Evolutionary conservation across 2,888 invertebrate genomes (phyloP), one percentile per base, ranked within the genome.

Genomic region (Cepaea hortensis): DNA sequence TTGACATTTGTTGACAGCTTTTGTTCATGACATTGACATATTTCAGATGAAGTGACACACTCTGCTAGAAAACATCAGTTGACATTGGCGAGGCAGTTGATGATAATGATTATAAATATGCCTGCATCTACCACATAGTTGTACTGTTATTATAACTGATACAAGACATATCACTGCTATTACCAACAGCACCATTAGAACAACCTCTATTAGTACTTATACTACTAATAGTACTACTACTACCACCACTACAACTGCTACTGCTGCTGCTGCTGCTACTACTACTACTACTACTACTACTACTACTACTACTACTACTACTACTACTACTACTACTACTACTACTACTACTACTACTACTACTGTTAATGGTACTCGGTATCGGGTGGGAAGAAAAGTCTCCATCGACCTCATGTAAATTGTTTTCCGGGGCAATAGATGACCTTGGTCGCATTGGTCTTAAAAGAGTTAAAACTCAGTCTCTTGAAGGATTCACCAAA

Each of bases 211-310:
- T 68, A 65, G 35, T 79, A 73, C 15, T 23, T 35, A 4, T 73
- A 6, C 35, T 73, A 35, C 73, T 35, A 35, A 5, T 73, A 73
- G 11, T 73, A 73, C 73, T 15, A 35, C 23, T 73, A 15, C 55
- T 87, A 9, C 85, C 85, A 81, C 85, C 84, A 48, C 81, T 80
- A 81, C 85, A 87, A 77, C 86, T 68, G 55, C 79, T 86, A n/a
- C 86, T 84, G 11, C 62, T 61, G 46, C 55, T 50, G 46, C 80
- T 46, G 48, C 65, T 65, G 46, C 85, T 85, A 62, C 84, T 87
- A 87, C 68, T 85, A 62, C 35, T 35, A 73, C 73, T 73, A 73
- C 73, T 73, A 73, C 73, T 46, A 73, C 23, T 73, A 73, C 6
- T 73, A 6, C 35, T 73, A 35, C 73, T 73, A 35, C 35, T 73